Evolutionary conservation across 2,113 vertebrate genomes (phyloP), one percentile per base, ranked within the genome.

Genomic region (Scophthalmus maximus): DNA sequence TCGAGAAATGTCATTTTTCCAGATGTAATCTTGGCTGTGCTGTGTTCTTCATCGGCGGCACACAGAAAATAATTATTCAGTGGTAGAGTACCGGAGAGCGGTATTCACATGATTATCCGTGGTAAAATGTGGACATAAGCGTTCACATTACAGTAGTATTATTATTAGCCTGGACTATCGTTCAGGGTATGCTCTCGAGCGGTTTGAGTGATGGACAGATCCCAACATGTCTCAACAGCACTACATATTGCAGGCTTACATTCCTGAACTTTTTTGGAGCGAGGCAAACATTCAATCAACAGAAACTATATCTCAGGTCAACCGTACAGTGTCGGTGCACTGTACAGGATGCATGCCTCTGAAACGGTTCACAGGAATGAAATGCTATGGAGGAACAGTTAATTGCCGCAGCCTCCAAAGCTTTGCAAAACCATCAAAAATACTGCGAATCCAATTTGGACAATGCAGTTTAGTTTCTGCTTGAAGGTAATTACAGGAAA

Each of bases 211-310:
- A 73, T 26, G 6, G 12, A 27, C 26, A 15, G 18, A 44, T 2
- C 3, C 40, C 63, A 18, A 38, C 36, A 15, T 30, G 40, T 56
- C 20, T 26, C 25, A 55, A 49, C 68, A 66, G 10, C 32, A 14
- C 49, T 2, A 8, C 20, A 40, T n/a, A 29, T 11, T 56, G 44
- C 67, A 66, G 25, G n/a, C 23, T 60, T 1, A 67, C 49, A 59
- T 70, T 75, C 53, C 65, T 40, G 1, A 50, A n/a, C 40, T 8
- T 6, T 5, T 8, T 6, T 5, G 2, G 6, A 40, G 12, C 36
- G 23, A 63, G 8, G 40, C 23, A 23, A 22, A 23, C 9, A 14
- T 8, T 63, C 10, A 59, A 8, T 7, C 9, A 17, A 0, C 14
- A 50, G n/a, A 27, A 8, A 23, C 5, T n/a, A 12, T 1, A 25